Evolutionary conservation across 2,888 invertebrate species (phyloP).

Genomic region (Quadroppia sp.): DNA sequence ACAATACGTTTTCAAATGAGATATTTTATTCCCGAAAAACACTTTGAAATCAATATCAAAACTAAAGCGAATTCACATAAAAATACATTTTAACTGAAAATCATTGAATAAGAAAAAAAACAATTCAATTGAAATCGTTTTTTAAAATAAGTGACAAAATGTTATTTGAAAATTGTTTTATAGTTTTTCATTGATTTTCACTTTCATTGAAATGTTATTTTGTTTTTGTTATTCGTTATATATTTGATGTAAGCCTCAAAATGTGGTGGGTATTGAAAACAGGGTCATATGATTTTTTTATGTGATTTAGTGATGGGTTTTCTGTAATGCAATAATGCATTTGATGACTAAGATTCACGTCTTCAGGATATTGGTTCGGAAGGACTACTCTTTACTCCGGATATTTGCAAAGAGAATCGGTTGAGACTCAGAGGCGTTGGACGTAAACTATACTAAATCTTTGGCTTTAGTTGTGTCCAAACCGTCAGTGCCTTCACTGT

Average conservation of each 20-base stretch:
- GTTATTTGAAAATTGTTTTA: neutral
- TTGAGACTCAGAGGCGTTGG: neutral
- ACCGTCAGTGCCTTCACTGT: slow-evolving; percentile 12
- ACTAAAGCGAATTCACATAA: too few relatives aligned
- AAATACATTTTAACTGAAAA: too few relatives aligned
- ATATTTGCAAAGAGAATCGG: slow-evolving; percentile 34
- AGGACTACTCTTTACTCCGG: slow-evolving; percentile 33
- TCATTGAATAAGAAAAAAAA: neutral
- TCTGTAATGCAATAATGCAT: slow-evolving; percentile 15
- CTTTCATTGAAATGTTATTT: neutral
- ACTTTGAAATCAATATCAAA: too few relatives aligned
- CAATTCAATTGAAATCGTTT: neutral
- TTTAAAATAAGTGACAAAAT: neutral
- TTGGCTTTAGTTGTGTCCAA: slow-evolving; percentile 14
- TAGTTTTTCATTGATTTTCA: neutral
- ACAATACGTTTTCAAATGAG: too few relatives aligned
- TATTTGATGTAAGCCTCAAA: neutral
- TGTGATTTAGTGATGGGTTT: slow-evolving; percentile 9
- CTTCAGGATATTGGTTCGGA: slow-evolving; percentile 31
- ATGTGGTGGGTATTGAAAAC: neutral
- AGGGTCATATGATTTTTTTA: slow-evolving; percentile 7
- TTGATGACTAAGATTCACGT: slow-evolving; percentile 31
- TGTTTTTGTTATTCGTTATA: neutral
- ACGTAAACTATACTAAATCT: slow-evolving; percentile 18
- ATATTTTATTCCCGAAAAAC: too few relatives aligned